Evolutionary conservation across 2,797 vertebrate species (phyloP).

Genomic region (Hoplostethus mediterraneus): DNA sequence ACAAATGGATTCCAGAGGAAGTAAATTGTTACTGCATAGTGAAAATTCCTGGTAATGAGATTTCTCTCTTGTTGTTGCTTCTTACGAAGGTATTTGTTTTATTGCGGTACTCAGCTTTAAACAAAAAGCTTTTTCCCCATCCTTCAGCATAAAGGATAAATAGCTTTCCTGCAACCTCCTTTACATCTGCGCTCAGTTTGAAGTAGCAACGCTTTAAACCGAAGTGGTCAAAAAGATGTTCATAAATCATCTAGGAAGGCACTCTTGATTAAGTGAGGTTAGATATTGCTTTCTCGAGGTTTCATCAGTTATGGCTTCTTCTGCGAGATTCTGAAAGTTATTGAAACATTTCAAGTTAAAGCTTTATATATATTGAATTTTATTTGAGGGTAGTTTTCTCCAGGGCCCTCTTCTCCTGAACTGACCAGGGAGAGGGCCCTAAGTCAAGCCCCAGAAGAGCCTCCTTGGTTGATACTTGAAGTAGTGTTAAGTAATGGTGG

Average conservation of each 20-base stretch:
- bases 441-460: too few relatives aligned
- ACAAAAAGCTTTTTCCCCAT: slow-evolving; percentile 17
- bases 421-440: too few relatives aligned
- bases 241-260: not conserved
- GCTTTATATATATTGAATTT: too few relatives aligned
- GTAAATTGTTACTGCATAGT: not conserved
- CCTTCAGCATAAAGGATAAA: not conserved
- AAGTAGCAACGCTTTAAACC: slow-evolving; percentile 1
- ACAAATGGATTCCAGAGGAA: slow-evolving; percentile 16
- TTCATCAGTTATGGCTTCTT: too few relatives aligned
- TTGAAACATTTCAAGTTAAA: too few relatives aligned
- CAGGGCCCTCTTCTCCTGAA: too few relatives aligned
- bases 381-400: too few relatives aligned
- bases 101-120: slow-evolving; percentile 3
- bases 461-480: too few relatives aligned
- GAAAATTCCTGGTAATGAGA: not conserved
- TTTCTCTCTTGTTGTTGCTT: not conserved
- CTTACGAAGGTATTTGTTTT: not conserved
- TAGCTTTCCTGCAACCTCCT: not conserved
- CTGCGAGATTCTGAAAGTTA: too few relatives aligned
- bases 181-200: not conserved
- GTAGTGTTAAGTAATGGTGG: too few relatives aligned
- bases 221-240: slow-evolving; percentile 8
- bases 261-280: not conserved
- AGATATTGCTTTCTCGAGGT: too few relatives aligned